These are phyloP conservation scores for Drosophila antonietae DNA, from an alignment of 2,888 invertebrate genomes.

Conservation along the genomic window DNA sequence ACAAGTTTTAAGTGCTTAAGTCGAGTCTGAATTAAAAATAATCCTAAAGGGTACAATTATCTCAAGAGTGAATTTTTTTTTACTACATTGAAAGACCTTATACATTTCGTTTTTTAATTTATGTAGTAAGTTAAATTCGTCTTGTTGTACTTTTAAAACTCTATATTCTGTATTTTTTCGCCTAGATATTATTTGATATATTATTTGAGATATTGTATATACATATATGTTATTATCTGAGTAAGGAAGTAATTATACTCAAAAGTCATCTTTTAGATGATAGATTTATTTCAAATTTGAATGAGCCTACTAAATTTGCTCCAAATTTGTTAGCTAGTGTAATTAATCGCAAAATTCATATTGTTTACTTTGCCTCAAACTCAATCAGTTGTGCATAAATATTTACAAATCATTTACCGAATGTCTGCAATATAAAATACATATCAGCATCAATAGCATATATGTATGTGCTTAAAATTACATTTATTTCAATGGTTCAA, in stretches of 20 bases:
- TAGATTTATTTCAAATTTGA: no score
- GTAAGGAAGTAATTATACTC: no score
- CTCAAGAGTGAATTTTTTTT: neutral
- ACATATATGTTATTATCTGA: no score
- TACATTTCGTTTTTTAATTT: no score
- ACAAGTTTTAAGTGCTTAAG: neutral
- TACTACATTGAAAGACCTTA: no score
- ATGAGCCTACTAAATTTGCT: neutral
- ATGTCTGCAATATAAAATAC: neutral
- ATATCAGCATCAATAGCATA: neutral
- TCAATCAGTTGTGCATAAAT: constrained; percentile 1
- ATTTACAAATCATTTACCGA: neutral
- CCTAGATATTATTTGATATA: no score
- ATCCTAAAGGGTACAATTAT: neutral
- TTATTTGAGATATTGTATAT: no score
- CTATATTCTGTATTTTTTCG: no score
- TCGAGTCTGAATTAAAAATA: neutral
- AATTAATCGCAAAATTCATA: neutral
- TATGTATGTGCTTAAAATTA: neutral
- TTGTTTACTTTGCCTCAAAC: constrained; percentile 1
- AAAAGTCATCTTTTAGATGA: no score
- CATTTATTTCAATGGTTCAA: constrained; percentile 7
- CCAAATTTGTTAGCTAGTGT: constrained; percentile 1
- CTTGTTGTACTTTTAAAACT: no score
- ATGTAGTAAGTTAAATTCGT: no score